Conservation (phyloP, 2,888 invertebrate genomes). For the Sesia apiformis region DNA sequence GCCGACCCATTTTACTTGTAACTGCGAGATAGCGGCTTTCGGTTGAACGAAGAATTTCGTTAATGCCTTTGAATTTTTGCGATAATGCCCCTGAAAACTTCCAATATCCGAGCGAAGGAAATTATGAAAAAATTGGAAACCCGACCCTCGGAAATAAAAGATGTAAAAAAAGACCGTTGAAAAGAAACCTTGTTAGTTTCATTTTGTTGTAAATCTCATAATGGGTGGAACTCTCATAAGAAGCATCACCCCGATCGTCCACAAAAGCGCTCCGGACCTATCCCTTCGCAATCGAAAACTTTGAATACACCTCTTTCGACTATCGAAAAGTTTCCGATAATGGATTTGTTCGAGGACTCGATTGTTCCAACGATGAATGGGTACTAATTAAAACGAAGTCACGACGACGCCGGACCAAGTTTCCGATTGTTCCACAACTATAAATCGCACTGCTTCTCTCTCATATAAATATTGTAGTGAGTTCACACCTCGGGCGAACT, state of each 20-base stretch:
- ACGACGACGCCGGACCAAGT: conserved; percentile 63
- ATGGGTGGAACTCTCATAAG: conserved; percentile 16
- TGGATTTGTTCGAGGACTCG: conserved; percentile 68
- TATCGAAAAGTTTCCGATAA: conserved; percentile 72
- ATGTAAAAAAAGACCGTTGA: background rate
- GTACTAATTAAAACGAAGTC: conserved; percentile 75
- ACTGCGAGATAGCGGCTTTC: conserved; percentile 33
- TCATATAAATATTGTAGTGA: conserved; percentile 64
- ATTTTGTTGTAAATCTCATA: conserved; percentile 25
- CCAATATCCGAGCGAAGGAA: conserved; percentile 31
- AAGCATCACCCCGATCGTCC: conserved; percentile 32
- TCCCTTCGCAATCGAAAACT: conserved; percentile 56
- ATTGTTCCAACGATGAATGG: conserved; percentile 72
- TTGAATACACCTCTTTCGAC: conserved; percentile 69
- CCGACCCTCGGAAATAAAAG: background rate
- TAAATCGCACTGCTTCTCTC: conserved; percentile 57
- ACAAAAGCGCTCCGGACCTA: conserved; percentile 34
- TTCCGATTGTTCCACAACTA: conserved; percentile 65
- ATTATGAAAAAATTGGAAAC: conserved; percentile 17
- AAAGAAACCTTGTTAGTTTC: background rate
- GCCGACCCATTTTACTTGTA: conserved; percentile 31
- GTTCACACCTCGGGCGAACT: conserved; percentile 34
- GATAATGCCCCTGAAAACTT: conserved; percentile 33
- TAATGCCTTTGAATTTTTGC: conserved; percentile 36
- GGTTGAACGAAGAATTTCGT: conserved; percentile 29